Base-by-base conservation (phyloP, 2,113 vertebrate genomes). In the Toxotes chatareus region DNA sequence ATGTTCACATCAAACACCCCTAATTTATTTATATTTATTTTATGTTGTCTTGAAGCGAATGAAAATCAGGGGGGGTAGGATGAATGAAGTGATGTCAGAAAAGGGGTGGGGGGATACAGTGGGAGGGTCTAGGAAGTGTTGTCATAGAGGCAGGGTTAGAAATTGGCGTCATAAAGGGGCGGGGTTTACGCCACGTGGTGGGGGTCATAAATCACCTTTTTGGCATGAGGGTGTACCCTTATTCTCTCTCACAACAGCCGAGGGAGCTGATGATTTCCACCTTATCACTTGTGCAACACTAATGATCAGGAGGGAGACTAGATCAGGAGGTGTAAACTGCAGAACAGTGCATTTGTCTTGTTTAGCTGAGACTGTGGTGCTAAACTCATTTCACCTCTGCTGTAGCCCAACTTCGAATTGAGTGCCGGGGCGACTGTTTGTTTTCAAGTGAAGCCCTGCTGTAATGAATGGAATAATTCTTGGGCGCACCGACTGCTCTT, bases 371-470 rank as follows among this genome's bases (percentile, higher is more conserved):
- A 87, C 32, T 76, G 79, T 59, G 13, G 62, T 2, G 40, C 38
- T 90, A 85, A 85, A 80, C 82, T 78, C 23, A 61, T 84, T 82
- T 27, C 77, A 17, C 77, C 79, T 80, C 74, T 53, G 61, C 63
- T 70, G 40, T 19, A 42, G 63, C 57, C 56, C 21, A 1, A 21
- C 73, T 57, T 34, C 66, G 67, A 55, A 78, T 53, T 70, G 34
- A 32, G 11, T 21, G 40, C 46, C 0, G 21, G 10, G 11, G 13
- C 53, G 2, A 16, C 40, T 0, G 42, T 65, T 79, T 65, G 46
- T 51, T 61, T 73, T 59, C 23, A 12, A 1, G 51, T 27, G 71
- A 10, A 1, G 47, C 57, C 16, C 7, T 2, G 47, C 40, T 68
- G 6, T 60, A 76, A 89, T 32, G 57, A 89, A 73, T 44, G 16